These are phyloP conservation scores for Lasiommata megera DNA, from an alignment of 2,888 invertebrate species.

Conservation along the genomic window DNA sequence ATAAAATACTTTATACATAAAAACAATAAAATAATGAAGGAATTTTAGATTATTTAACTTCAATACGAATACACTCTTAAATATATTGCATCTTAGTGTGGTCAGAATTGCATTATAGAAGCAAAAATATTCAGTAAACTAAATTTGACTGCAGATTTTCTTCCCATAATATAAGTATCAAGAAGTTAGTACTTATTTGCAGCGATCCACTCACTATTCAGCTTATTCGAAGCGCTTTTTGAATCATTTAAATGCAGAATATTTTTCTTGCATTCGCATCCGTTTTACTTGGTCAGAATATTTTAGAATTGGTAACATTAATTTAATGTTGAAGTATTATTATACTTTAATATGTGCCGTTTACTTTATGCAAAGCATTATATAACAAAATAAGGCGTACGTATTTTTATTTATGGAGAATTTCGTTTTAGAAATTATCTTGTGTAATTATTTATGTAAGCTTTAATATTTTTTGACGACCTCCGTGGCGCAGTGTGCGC, in stretches of 20 bases:
- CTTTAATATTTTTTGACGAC: too few species aligned
- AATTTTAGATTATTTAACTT: background rate
- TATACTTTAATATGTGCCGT: background rate
- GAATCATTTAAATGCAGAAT: slow-evolving; percentile 28
- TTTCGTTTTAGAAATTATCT: too few species aligned
- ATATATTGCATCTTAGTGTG: background rate
- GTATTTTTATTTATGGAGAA: too few species aligned
- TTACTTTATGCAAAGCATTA: too few species aligned
- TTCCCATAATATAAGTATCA: slow-evolving; percentile 47
- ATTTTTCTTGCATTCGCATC: slow-evolving; percentile 20
- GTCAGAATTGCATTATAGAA: background rate
- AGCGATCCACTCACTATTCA: slow-evolving; percentile 33
- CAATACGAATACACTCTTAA: background rate
- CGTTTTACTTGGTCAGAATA: slow-evolving; percentile 19
- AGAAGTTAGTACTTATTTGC: slow-evolving; percentile 32
- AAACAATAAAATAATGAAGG: background rate
- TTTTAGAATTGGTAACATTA: slow-evolving; percentile 17
- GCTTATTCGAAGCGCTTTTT: slow-evolving; percentile 29
- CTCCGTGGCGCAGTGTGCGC: too few species aligned
- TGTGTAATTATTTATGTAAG: too few species aligned
- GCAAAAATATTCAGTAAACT: slow-evolving; percentile 24
- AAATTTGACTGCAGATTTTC: slow-evolving; percentile 47
- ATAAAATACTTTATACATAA: too few species aligned
- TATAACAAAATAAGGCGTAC: too few species aligned
- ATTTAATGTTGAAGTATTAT: background rate